A percentile compares a stretch with the other conserved stretches of the same genome.
Conservation (phyloP, 2,797 vertebrate genomes). For the Sorex maritimensis region DNA sequence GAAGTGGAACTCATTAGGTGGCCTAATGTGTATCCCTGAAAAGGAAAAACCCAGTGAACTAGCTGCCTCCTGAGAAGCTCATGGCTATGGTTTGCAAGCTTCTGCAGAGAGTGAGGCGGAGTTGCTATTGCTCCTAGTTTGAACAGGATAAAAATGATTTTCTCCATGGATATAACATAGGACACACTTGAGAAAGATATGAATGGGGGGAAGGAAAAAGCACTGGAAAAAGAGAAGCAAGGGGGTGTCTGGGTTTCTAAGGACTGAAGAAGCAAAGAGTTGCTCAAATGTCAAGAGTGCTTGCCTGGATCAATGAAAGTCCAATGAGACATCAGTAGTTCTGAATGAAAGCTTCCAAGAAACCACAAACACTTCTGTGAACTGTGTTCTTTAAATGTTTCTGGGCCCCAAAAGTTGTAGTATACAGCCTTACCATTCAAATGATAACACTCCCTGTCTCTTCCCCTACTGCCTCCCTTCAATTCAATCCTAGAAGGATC, state of each 20-base stretch:
- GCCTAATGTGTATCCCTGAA: not conserved
- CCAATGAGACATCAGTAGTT: not conserved
- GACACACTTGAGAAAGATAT: not conserved
- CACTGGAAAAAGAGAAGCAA: not conserved
- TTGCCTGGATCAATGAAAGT: slow-evolving; percentile 13
- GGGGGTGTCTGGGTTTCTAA: not conserved
- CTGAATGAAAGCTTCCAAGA: not conserved
- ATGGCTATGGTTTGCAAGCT: no score
- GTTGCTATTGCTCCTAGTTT: not conserved
- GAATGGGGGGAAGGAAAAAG: not conserved
- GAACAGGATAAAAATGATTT: not conserved
- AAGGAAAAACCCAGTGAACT: not conserved
- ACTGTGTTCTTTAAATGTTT: slow-evolving; percentile 1
- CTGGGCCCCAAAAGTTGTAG: not conserved
- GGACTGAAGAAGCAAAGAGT: not conserved
- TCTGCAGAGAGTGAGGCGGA: not conserved
- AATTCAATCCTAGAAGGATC: not conserved
- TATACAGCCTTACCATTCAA: not conserved
- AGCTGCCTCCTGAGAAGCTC: not conserved
- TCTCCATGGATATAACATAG: not conserved
- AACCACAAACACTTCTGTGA: not conserved
- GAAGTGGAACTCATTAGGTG: not conserved
- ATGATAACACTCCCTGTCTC: not conserved
- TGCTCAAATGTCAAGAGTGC: not conserved
- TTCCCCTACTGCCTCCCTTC: not conserved